Conservation (phyloP, 2,888 invertebrate genomes). For the Leucophora obtusa region DNA sequence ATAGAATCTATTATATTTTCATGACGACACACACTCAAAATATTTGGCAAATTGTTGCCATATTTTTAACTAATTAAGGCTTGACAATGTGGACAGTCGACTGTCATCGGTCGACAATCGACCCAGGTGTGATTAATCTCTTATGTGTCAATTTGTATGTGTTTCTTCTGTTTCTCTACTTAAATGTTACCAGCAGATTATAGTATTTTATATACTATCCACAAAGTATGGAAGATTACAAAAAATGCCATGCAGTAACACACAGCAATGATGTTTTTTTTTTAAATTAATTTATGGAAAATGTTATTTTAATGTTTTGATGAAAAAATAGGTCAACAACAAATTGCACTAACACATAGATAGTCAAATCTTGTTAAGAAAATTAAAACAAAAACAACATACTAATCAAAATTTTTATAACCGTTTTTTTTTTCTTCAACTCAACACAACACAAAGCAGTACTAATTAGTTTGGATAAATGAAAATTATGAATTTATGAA, state of each 20-base stretch:
- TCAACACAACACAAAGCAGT: neutral
- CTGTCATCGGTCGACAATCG: too few species aligned
- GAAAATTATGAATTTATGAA: slow-evolving; percentile 23
- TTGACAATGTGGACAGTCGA: too few species aligned
- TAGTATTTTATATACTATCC: neutral
- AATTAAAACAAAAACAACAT: neutral
- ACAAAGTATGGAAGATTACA: neutral
- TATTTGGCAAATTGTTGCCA: too few species aligned
- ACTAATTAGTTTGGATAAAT: slow-evolving; percentile 40
- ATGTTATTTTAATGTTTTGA: slow-evolving; percentile 11
- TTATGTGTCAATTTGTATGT: too few species aligned
- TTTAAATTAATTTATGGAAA: slow-evolving; percentile 36
- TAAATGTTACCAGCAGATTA: neutral
- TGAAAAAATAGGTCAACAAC: slow-evolving; percentile 36
- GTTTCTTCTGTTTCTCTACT: too few species aligned
- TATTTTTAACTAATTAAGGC: too few species aligned
- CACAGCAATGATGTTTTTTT: slow-evolving; percentile 7
- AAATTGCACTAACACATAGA: slow-evolving; percentile 14
- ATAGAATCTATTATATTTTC: too few species aligned
- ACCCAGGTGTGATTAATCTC: too few species aligned
- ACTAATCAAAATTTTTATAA: slow-evolving; percentile 11
- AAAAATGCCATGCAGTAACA: neutral
- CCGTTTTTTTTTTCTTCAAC: too few species aligned
- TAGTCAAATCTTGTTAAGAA: neutral
- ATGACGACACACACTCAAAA: too few species aligned